Conservation (phyloP, 1,140 invertebrate species). For the Carcinoscorpius rotundicauda region DNA sequence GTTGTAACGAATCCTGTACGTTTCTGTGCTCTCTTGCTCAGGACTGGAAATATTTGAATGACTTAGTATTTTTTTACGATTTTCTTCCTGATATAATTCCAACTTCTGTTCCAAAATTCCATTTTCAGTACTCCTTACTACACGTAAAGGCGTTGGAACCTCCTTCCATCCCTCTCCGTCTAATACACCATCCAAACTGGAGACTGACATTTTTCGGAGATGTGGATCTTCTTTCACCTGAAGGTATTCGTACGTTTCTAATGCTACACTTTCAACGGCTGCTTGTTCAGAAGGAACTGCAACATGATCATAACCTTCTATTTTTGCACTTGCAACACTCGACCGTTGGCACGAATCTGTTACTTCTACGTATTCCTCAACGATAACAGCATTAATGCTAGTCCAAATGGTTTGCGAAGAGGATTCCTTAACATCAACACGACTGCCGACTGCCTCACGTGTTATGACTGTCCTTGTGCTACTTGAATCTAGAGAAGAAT, state of each 20-base stretch:
- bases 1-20: slow-evolving; percentile 39
- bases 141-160: slow-evolving; percentile 15
- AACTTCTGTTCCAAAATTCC: slow-evolving; percentile 18
- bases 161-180: slow-evolving; percentile 10
- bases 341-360: no score
- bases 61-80: slow-evolving; percentile 7
- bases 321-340: no score
- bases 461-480: not conserved
- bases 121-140: slow-evolving; percentile 17
- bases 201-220: slow-evolving; percentile 13
- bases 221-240: no score
- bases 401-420: no score
- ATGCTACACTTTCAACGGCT: no score
- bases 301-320: no score
- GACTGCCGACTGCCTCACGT: no score
- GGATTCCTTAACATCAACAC: no score
- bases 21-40: not conserved
- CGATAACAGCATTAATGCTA: no score
- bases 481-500: slow-evolving; percentile 17
- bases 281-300: no score
- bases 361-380: no score
- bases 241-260: no score
- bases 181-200: not conserved
- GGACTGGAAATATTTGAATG: not conserved
- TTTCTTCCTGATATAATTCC: slow-evolving; percentile 13